Conservation (phyloP, 2,113 vertebrate genomes). For the Sinocyclocheilus maitianheensis region DNA sequence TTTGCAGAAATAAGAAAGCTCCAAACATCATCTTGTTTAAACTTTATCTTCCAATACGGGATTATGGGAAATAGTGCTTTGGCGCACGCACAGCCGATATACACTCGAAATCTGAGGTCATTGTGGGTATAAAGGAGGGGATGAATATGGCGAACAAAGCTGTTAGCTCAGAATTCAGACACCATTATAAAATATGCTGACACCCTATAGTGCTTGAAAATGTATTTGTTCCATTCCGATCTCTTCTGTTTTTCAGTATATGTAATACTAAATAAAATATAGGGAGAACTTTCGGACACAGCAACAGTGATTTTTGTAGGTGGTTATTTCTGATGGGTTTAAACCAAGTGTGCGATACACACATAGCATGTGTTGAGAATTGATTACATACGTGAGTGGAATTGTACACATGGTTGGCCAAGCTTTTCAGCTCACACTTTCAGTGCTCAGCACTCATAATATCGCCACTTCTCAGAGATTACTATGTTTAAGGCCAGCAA, state of each 20-base stretch:
- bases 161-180: neutral
- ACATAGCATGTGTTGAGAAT: neutral
- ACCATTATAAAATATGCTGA: neutral
- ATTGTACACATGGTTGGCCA: neutral
- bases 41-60: neutral
- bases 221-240: neutral
- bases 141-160: neutral
- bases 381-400: neutral
- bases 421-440: neutral
- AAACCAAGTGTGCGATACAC: neutral
- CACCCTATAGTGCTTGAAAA: neutral
- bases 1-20: neutral
- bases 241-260: too few species aligned
- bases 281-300: neutral
- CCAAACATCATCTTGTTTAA: neutral
- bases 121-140: neutral
- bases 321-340: neutral
- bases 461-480: neutral
- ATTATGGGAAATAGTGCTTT: neutral
- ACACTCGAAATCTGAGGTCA: neutral
- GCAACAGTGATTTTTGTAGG: neutral
- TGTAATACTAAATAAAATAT: neutral
- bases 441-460: neutral
- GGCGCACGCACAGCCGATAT: neutral
- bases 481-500: neutral